A percentile compares a stretch with the other conserved stretches of the same genome.
Conservation (phyloP, 2,797 vertebrate species). For the Cossypha heuglini region DNA sequence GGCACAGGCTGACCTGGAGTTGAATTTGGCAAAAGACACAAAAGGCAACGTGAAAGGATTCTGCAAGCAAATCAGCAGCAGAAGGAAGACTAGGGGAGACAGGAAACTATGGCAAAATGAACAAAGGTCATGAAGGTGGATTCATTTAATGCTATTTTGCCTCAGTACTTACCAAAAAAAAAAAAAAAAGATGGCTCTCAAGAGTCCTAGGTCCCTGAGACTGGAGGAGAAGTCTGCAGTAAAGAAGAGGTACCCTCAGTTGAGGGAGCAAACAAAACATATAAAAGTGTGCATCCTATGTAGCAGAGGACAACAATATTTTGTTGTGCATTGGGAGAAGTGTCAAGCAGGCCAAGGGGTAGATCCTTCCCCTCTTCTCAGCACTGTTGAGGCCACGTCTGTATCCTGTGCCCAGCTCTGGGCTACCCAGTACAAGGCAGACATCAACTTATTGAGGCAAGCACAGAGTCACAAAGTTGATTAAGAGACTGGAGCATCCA, state of each 20-base stretch:
- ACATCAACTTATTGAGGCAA: fast-evolving
- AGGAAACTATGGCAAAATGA: background rate
- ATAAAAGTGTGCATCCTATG: background rate
- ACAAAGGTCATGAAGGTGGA: background rate
- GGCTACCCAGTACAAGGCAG: background rate
- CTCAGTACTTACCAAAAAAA: background rate
- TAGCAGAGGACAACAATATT: background rate
- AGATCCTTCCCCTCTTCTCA: background rate
- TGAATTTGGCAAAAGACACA: background rate
- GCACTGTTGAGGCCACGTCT: background rate
- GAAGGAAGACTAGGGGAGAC: background rate
- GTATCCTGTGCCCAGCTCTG: background rate
- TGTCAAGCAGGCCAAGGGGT: background rate
- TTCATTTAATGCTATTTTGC: background rate
- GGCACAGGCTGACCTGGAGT: background rate
- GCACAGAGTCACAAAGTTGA: background rate
- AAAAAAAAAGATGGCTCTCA: background rate
- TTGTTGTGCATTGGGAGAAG: background rate
- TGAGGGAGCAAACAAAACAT: background rate
- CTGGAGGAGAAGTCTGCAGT: background rate
- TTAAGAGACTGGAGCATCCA: background rate
- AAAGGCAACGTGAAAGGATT: background rate
- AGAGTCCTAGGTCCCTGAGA: background rate
- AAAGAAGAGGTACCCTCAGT: background rate
- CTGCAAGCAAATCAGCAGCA: background rate